A percentile compares a stretch with the other conserved stretches of the same genome.
phyloP scores from a whole-genome alignment of 1,140 invertebrate genomes.

The Druon quercuslanigerum region DNA sequence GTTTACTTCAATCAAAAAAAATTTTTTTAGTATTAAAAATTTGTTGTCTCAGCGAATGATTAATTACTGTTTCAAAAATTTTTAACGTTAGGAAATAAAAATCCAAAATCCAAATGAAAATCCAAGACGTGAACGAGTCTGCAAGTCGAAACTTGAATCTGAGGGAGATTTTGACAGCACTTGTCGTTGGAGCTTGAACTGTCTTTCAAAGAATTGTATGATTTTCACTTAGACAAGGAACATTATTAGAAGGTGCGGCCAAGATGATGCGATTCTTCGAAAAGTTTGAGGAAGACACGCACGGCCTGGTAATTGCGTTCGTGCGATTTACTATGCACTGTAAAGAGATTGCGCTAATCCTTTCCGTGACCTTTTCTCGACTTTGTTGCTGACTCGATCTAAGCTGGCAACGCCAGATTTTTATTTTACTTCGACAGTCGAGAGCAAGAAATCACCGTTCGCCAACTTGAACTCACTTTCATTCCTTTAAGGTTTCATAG shows the following conservation, averaged over 20 bases:
- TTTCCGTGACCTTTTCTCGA: constrained; percentile 53
- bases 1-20: no score
- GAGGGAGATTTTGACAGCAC: not conserved
- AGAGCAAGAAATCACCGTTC: constrained; percentile 4
- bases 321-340: constrained; percentile 40
- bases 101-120: no score
- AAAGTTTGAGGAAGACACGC: constrained; percentile 36
- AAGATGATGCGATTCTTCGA: constrained; percentile 27
- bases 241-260: constrained; percentile 21
- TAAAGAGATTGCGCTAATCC: constrained; percentile 54
- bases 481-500: constrained; percentile 3
- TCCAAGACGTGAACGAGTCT: not conserved
- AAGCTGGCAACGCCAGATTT: not conserved
- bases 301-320: constrained; percentile 45
- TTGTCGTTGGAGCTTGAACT: not conserved
- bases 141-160: not conserved
- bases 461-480: not conserved
- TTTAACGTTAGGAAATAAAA: no score
- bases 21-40: no score
- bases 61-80: no score
- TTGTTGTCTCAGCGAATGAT: no score
- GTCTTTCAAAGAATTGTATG: constrained; percentile 23
- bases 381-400: constrained; percentile 44
- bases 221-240: constrained; percentile 14
- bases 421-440: constrained; percentile 21